Conservation (phyloP, 2,888 invertebrate genomes). For the Callimorpha dominula region DNA sequence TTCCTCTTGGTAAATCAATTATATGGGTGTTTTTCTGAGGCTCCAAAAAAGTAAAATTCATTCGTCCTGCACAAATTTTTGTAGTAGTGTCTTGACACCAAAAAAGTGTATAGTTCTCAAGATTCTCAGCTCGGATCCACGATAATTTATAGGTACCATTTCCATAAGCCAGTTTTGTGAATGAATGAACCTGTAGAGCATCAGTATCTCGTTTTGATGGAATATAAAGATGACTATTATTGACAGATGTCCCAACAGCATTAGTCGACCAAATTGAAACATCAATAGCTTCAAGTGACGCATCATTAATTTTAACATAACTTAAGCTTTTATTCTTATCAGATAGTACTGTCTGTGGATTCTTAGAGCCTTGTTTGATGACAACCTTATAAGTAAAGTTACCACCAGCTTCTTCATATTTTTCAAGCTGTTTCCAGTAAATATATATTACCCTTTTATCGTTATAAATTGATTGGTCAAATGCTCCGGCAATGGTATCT, state of each 20-base stretch:
- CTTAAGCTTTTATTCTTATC: slow-evolving; percentile 86
- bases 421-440: slow-evolving; percentile 92
- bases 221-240: slow-evolving; percentile 87
- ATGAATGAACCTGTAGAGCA: slow-evolving; percentile 82
- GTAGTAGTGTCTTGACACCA: slow-evolving; percentile 89
- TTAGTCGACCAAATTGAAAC: slow-evolving; percentile 89
- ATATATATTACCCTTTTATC: slow-evolving; percentile 88
- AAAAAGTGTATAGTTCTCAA: slow-evolving; percentile 92
- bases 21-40: slow-evolving; percentile 82
- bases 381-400: slow-evolving; percentile 90
- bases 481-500: slow-evolving; percentile 90
- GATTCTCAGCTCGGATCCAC: slow-evolving; percentile 89
- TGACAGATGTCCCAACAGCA: slow-evolving; percentile 85
- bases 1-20: slow-evolving; percentile 87
- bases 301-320: slow-evolving; percentile 87
- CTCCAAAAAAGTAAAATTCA: slow-evolving; percentile 76
- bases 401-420: slow-evolving; percentile 90
- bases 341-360: slow-evolving; percentile 66
- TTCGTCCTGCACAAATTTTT: slow-evolving; percentile 85
- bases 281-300: slow-evolving; percentile 75
- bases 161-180: slow-evolving; percentile 91
- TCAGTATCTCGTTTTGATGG: slow-evolving; percentile 84
- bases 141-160: slow-evolving; percentile 91
- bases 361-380: slow-evolving; percentile 66
- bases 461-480: slow-evolving; percentile 87